phyloP scores from a whole-genome alignment of 2,797 vertebrate genomes.

The Botia almorhae region DNA sequence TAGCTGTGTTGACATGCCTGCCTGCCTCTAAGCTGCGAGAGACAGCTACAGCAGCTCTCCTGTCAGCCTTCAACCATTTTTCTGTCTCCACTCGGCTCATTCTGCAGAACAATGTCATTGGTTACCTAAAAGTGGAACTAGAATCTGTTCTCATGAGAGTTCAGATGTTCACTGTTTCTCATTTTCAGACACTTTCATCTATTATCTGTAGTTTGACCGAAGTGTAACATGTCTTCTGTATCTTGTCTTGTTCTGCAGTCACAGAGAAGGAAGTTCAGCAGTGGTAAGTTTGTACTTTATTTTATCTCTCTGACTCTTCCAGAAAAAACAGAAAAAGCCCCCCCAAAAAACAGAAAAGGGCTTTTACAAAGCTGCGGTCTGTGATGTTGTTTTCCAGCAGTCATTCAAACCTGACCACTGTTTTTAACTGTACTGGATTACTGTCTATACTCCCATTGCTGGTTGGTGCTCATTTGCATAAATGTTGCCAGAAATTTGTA shows the following conservation, averaged over 20 bases:
- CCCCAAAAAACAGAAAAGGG: not conserved
- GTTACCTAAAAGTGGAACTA: not conserved
- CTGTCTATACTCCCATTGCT: not conserved
- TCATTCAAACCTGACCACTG: not conserved
- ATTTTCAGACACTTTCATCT: not conserved
- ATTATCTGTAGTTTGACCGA: not conserved
- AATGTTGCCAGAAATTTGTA: not conserved
- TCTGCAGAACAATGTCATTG: not conserved
- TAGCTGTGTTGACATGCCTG: constrained; percentile 38
- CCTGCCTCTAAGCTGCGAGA: constrained; percentile 32
- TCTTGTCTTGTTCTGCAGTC: constrained; percentile 53
- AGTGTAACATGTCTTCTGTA: constrained; percentile 19
- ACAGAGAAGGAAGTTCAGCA: constrained; percentile 65
- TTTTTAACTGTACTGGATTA: no score
- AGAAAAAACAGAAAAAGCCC: not conserved
- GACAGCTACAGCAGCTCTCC: constrained; percentile 33
- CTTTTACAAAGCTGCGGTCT: not conserved
- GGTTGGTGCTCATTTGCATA: not conserved
- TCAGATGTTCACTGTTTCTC: not conserved
- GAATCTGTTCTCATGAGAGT: not conserved
- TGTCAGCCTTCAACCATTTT: constrained; percentile 26
- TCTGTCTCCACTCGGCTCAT: constrained; percentile 1
- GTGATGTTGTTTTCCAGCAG: not conserved
- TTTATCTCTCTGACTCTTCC: not conserved
- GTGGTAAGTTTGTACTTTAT: constrained; percentile 53